phyloP scores from a whole-genome alignment of 2,797 vertebrate species.

The Acrossocheilus fasciatus region DNA sequence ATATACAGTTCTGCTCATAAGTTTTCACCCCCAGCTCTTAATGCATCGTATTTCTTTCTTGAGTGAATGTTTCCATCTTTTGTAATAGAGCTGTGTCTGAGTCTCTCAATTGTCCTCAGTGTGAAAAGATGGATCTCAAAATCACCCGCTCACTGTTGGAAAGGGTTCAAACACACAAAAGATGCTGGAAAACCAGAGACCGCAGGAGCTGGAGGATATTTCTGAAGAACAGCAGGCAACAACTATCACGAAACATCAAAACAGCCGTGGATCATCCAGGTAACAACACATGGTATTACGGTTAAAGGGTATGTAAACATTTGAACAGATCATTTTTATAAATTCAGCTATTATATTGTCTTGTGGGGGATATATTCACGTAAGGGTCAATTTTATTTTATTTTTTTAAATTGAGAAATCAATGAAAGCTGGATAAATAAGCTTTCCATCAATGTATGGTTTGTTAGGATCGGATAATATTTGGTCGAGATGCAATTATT shows the following conservation, averaged over 20 bases:
- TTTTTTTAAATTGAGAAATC: no score
- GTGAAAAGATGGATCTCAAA: not conserved
- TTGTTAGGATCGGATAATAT: no score
- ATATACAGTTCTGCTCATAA: not conserved
- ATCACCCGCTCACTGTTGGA: not conserved
- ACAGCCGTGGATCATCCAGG: not conserved
- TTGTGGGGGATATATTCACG: not conserved
- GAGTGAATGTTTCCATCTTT: not conserved
- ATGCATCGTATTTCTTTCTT: not conserved
- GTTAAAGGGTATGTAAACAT: not conserved
- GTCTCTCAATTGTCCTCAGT: not conserved
- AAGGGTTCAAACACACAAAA: not conserved
- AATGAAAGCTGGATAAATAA: no score
- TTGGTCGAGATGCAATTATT: no score
- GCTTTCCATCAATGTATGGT: no score
- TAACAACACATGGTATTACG: not conserved
- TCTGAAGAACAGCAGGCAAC: no score
- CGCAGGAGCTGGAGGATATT: not conserved
- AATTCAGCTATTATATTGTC: not conserved
- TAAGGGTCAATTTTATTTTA: no score
- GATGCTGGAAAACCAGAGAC: not conserved
- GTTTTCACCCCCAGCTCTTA: not conserved
- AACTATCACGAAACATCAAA: not conserved
- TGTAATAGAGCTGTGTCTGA: not conserved
- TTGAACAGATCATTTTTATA: not conserved